Conservation (phyloP, 2,797 vertebrate genomes). For the Emydoidea blandingii region DNA sequence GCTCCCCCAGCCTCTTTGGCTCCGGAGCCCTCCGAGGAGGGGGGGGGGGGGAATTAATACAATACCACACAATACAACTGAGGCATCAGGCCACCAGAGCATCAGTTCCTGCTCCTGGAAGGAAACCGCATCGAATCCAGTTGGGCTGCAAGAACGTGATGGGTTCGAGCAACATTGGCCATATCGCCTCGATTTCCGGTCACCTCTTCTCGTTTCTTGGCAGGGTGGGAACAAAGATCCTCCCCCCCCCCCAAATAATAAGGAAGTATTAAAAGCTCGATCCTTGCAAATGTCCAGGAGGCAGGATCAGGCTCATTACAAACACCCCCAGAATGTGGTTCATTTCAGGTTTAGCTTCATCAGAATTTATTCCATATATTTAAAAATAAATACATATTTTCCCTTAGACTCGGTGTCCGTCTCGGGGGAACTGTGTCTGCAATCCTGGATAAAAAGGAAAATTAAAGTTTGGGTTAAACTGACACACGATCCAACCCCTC, state of each 20-base stretch:
- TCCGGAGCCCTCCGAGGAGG: not conserved
- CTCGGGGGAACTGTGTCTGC: constrained; percentile 16
- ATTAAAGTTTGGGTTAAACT: constrained; percentile 40
- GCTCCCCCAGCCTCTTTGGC: not conserved
- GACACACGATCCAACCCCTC: not conserved
- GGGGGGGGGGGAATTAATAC: not conserved
- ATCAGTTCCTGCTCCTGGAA: constrained; percentile 27
- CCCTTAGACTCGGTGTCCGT: not conserved
- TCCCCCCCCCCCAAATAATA: constrained; percentile 42
- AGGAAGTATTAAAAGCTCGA: not conserved
- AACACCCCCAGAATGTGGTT: constrained; percentile 61
- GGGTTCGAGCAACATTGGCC: constrained; percentile 57
- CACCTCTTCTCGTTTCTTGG: constrained; percentile 45
- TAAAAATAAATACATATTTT: constrained; percentile 54
- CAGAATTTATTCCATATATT: constrained; percentile 7
- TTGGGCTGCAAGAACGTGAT: constrained; percentile 6
- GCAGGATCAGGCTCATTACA: not conserved
- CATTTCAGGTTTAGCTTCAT: constrained; percentile 48
- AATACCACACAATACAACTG: not conserved
- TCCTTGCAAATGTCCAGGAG: constrained; percentile 61
- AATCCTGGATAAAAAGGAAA: constrained; percentile 26
- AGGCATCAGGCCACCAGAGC: not conserved
- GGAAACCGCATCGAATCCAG: not conserved
- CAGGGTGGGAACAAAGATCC: not conserved
- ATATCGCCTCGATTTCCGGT: constrained; percentile 67